Conservation (phyloP, 2,888 invertebrate genomes). For the Rhopalosiphum nymphaeae region DNA sequence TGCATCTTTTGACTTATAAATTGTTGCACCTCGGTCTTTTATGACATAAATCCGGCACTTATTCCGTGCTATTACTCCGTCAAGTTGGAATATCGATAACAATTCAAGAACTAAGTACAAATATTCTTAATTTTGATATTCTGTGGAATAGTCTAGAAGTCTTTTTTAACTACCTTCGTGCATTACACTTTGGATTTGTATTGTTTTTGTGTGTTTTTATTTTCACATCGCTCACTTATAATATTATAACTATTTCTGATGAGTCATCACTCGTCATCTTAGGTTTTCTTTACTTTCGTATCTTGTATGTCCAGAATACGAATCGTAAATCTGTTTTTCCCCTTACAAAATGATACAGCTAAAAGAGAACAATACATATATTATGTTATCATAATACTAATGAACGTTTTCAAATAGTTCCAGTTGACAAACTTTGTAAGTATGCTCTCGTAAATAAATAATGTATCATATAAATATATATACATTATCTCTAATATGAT, state of each 20-base stretch:
- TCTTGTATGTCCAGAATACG: not conserved
- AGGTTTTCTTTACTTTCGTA: not conserved
- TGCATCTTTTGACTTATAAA: too few relatives aligned
- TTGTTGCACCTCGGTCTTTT: too few relatives aligned
- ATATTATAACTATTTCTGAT: not conserved
- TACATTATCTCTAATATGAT: not conserved
- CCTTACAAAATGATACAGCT: not conserved
- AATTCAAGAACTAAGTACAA: not conserved
- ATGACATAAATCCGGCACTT: too few relatives aligned
- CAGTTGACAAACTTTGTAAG: constrained; percentile 31
- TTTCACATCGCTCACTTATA: not conserved
- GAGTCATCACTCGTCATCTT: not conserved
- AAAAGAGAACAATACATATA: constrained; percentile 1
- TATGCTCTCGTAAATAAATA: constrained; percentile 5
- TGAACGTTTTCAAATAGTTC: constrained; percentile 18
- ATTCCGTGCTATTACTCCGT: not conserved
- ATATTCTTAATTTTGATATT: not conserved
- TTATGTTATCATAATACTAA: not conserved
- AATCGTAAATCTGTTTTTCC: not conserved
- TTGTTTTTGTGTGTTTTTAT: constrained; percentile 2
- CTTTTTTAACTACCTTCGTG: not conserved
- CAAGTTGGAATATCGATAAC: not conserved
- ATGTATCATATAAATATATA: not conserved
- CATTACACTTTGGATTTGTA: not conserved
- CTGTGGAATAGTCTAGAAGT: not conserved